phyloP scores from a whole-genome alignment of 2,888 invertebrate genomes.

The Caenorhabditis afra region DNA sequence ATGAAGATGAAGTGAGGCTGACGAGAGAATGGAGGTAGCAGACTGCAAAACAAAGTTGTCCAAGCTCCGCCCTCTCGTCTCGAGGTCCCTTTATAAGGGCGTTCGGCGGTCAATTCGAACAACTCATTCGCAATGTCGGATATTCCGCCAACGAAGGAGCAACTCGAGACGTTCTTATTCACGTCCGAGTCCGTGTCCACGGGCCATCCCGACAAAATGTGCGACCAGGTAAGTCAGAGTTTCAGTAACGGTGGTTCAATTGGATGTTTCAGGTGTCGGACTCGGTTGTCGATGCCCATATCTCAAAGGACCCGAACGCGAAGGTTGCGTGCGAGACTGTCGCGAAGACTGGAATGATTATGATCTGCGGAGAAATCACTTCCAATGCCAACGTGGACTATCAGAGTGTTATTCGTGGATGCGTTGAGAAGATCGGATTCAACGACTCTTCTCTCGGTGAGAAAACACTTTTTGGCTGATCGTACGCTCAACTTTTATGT shows the following conservation, averaged over 20 bases:
- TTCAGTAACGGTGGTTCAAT: too few relatives aligned
- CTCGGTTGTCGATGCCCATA: conserved; percentile 90
- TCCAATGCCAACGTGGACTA: conserved; percentile 98
- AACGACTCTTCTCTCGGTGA: conserved; percentile 91
- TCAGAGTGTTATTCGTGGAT: conserved; percentile 95
- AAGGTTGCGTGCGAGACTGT: conserved; percentile 89
- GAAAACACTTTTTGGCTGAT: too few relatives aligned
- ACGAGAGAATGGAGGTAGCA: too few relatives aligned
- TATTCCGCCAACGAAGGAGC: neutral
- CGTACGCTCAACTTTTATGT: neutral
- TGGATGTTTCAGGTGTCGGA: conserved; percentile 88
- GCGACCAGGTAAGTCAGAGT: too few relatives aligned
- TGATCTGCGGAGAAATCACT: conserved; percentile 98
- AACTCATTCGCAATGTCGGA: conserved; percentile 1
- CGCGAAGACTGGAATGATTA: conserved; percentile 98
- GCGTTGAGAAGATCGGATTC: conserved; percentile 97
- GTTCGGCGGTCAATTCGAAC: conserved; percentile 14
- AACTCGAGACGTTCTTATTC: conserved; percentile 86
- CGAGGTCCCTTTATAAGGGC: conserved; percentile 44
- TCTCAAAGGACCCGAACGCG: conserved; percentile 81
- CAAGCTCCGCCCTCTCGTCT: conserved; percentile 31
- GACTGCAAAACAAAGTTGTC: conserved; percentile 20
- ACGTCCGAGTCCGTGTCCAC: conserved; percentile 98
- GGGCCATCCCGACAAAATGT: conserved; percentile 99
- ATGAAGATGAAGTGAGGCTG: conserved; percentile 21